Evolutionary conservation across 2,113 vertebrate genomes (phyloP).

Genomic region (Urocitellus parryii): DNA sequence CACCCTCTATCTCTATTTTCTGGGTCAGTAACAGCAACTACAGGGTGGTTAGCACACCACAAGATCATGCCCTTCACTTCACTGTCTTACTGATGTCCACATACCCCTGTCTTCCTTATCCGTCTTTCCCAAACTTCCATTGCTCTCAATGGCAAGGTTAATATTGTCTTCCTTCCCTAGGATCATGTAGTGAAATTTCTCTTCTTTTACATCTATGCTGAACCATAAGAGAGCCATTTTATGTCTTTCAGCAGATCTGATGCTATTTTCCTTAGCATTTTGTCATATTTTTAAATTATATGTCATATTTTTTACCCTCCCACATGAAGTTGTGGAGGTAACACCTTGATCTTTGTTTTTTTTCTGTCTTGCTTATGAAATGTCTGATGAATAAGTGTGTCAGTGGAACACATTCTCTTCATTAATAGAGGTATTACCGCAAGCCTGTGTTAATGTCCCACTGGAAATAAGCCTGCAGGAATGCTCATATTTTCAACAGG

Average conservation of each 20-base stretch:
- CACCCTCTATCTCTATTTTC: too few species aligned
- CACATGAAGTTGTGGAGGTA: conserved; percentile 29
- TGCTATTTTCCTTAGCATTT: conserved; percentile 41
- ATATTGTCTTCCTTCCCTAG: not conserved
- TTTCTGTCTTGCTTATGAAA: conserved; percentile 59
- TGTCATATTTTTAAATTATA: not conserved
- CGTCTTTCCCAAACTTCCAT: not conserved
- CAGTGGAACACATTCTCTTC: conserved; percentile 57
- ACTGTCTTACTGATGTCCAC: not conserved
- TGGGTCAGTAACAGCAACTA: not conserved
- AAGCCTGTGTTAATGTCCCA: conserved; percentile 58
- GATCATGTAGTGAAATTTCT: not conserved
- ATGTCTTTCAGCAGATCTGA: not conserved
- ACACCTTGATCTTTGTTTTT: conserved; percentile 11
- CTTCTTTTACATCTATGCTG: not conserved
- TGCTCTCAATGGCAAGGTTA: not conserved
- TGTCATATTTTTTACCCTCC: not conserved
- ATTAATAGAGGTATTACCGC: conserved; percentile 62
- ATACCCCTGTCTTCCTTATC: not conserved
- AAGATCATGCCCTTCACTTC: not conserved
- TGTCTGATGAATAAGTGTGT: conserved; percentile 67
- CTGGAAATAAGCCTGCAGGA: conserved; percentile 71
- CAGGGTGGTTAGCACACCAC: too few species aligned
- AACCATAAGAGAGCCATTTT: not conserved
- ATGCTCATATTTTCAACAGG: conserved; percentile 73